Evolutionary conservation across 2,888 invertebrate genomes (phyloP), one percentile per base, ranked within the genome.

Genomic region (Drosophila mulleri): DNA sequence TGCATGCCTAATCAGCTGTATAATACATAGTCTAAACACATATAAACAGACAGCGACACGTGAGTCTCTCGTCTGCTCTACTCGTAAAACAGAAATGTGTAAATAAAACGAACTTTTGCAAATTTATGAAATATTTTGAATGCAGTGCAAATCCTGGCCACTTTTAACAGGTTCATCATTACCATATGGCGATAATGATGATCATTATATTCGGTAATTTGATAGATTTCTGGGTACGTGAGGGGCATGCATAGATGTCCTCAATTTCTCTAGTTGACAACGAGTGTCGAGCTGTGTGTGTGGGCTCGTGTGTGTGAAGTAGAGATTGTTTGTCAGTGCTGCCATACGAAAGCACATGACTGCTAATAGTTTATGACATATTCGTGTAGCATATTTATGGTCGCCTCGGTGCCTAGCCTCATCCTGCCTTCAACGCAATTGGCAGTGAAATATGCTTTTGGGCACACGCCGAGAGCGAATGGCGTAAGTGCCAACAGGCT

Each of bases 31-130:
- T 48, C 47, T 41, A 48, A 44, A n/a, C 47, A 67, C 45, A 42
- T 23, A 23, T 53, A 35, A 60, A 39, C 50, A 41, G 56, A 44
- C 74, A 44, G 65, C 66, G 66, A 67, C 52, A 67, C 65, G 57
- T 41, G 58, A 69, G 76, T 63, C 61, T 37, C 59, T 75, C 78
- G 87, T 82, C 78, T 56, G 67, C 56, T 59, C 64, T 52, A 63
- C 39, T 64, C 63, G 59, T 56, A 80, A 83, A 73, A 73, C 78
- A 71, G 67, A 71, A 79, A 29, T 76, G 84, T 84, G 88, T 84
- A 84, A 85, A 85, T 85, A 85, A 84, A 88, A 70, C 60, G 64
- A 79, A 83, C 79, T 85, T 77, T 85, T 85, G 83, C 79, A 88
- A 85, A 88, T 75, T 75, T 84, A 66, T 3, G 54, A 60, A 67